Base-by-base conservation (phyloP, 1,140 invertebrate species). In the Bathynomus jamesi region DNA sequence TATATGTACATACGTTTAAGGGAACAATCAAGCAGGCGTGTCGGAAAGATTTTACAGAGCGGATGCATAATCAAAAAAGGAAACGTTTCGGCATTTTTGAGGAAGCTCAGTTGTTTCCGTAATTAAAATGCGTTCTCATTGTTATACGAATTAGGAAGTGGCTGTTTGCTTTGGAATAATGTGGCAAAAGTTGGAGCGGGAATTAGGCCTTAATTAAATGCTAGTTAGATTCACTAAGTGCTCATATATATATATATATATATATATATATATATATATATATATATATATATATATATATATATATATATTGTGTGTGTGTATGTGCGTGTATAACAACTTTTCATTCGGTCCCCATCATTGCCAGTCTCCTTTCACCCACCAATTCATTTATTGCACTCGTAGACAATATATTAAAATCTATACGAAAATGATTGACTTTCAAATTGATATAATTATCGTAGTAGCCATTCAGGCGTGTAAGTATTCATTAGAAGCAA, bases 211-310 rank as follows among this genome's bases (percentile, higher is more conserved):
- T 40, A 40, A 40, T 40, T 40, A 40, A 17, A 40, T 40, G 17
- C 17, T 40, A 40, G 7, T 8, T 40, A 40, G 7, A 40, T 40
- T 8, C 17, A 40, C 17, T 8, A 8, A 40, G 7, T 8, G 7
- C 7, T 40, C 7, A 40, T 24, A 63, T 24, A 63, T 24, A 63
- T 24, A 63, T 24, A 63, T 24, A 63, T 24, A 63, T 24, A 63
- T 24, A 63, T 24, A 63, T 24, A 63, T 24, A 63, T 24, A 63
- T 24, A 63, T 24, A 63, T 63, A 63, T 63, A 63, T 63, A 63
- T 63, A 63, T 63, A 63, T 63, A 63, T 63, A 63, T 63, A 63
- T 24, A 63, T 63, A 63, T 24, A 63, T 63, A 63, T 24, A 63
- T 63, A 63, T 63, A 40, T 40, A 40, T 40, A 40, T 40, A 40